Percentiles rank a stretch among this genome's conserved stretches.
These are phyloP conservation scores for Zygogramma bicolorata DNA, from an alignment of 2,888 invertebrate genomes.

Conservation along the genomic window DNA sequence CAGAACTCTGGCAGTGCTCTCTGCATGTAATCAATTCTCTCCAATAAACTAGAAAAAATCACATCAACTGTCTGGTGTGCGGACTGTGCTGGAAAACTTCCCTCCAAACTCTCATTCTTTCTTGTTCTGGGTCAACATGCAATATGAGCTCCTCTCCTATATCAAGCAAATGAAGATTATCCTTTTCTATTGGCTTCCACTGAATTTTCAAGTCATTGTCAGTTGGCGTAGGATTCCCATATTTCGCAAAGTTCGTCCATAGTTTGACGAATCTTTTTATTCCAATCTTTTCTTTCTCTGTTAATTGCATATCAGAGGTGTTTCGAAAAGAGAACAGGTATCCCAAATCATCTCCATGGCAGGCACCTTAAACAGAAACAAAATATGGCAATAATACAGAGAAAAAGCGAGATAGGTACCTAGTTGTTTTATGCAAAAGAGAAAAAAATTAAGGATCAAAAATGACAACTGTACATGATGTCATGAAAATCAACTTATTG, in stretches of 20 bases:
- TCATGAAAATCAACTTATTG: too few species aligned
- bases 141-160: constrained; percentile 49
- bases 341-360: constrained; percentile 51
- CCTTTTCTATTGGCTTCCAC: constrained; percentile 51
- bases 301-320: neutral
- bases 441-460: too few species aligned
- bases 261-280: constrained; percentile 35
- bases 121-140: constrained; percentile 46
- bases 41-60: too few species aligned
- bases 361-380: constrained; percentile 42
- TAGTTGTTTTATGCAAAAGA: neutral
- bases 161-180: constrained; percentile 47
- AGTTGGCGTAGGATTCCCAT: constrained; percentile 33
- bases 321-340: constrained; percentile 44
- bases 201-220: constrained; percentile 39
- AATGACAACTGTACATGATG: too few species aligned
- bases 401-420: too few species aligned
- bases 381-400: neutral
- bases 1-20: too few species aligned
- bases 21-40: too few species aligned
- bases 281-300: constrained; percentile 27
- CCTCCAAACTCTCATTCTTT: constrained; percentile 18
- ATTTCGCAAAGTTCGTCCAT: constrained; percentile 39
- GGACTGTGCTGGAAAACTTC: neutral
- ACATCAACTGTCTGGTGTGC: neutral